These are phyloP conservation scores for Myathropa florea DNA, from an alignment of 2,888 invertebrate genomes.

Conservation along the genomic window DNA sequence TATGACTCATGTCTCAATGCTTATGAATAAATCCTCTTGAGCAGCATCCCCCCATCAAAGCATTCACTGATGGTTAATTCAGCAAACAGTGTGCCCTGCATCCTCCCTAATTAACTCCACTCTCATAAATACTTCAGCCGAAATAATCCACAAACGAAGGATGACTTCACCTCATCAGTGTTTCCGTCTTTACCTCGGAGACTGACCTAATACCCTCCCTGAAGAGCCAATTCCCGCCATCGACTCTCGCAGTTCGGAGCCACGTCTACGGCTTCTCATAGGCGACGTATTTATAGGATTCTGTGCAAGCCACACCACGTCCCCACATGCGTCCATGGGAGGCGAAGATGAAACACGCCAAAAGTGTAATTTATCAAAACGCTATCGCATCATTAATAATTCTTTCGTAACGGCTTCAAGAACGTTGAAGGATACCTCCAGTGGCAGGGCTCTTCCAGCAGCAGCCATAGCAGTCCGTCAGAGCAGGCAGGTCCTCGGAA, in stretches of 20 bases:
- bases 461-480: constrained; percentile 29
- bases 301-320: background rate
- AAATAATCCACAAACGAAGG: constrained; percentile 4
- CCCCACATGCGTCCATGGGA: background rate
- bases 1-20: background rate
- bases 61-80: background rate
- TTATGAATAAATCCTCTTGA: background rate
- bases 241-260: background rate
- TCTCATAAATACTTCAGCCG: background rate
- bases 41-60: background rate
- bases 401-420: constrained; percentile 24
- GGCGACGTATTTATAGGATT: constrained; percentile 18
- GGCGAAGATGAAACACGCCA: constrained; percentile 46
- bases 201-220: constrained; percentile 24
- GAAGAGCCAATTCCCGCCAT: constrained; percentile 6
- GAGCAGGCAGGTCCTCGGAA: constrained; percentile 34
- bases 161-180: constrained; percentile 37
- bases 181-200: background rate
- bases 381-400: constrained; percentile 72
- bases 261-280: background rate
- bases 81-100: background rate
- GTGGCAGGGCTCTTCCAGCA: background rate
- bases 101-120: background rate
- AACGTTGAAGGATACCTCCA: background rate
- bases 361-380: constrained; percentile 72